phyloP scores from a whole-genome alignment of 2,113 vertebrate species.

The Astur gentilis region DNA sequence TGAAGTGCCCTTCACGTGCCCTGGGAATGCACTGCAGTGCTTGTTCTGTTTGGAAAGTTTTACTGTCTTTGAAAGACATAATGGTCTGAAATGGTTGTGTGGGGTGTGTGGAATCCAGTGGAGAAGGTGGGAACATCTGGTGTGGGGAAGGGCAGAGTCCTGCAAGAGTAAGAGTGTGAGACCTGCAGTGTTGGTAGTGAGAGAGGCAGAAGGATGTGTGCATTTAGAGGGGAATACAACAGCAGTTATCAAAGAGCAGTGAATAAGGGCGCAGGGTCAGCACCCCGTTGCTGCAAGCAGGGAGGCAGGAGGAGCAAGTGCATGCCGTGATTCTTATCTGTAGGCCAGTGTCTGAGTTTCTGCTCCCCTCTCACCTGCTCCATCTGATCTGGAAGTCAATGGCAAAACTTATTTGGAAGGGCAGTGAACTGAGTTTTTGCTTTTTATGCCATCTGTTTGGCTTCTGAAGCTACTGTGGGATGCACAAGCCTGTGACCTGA shows the following conservation, averaged over 20 bases:
- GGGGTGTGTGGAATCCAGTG: background rate
- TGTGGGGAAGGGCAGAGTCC: background rate
- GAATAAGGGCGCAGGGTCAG: background rate
- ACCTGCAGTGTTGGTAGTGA: fast-evolving
- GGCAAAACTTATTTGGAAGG: background rate
- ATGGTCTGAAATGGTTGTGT: background rate
- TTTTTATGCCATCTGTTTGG: background rate
- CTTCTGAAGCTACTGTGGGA: background rate
- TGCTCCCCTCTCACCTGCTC: background rate
- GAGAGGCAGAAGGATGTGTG: background rate
- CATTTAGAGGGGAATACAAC: fast-evolving
- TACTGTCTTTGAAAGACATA: background rate
- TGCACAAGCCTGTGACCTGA: background rate
- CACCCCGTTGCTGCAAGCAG: background rate
- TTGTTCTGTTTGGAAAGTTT: background rate
- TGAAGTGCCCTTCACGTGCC: background rate
- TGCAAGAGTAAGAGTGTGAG: background rate
- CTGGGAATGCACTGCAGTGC: background rate
- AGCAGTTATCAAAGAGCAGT: background rate
- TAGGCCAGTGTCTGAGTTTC: background rate
- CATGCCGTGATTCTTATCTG: fast-evolving
- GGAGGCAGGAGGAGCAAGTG: background rate
- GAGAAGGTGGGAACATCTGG: background rate
- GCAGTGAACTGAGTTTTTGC: background rate
- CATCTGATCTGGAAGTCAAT: background rate